Conservation (phyloP, 1,140 invertebrate genomes). For the Argopecten irradians region DNA sequence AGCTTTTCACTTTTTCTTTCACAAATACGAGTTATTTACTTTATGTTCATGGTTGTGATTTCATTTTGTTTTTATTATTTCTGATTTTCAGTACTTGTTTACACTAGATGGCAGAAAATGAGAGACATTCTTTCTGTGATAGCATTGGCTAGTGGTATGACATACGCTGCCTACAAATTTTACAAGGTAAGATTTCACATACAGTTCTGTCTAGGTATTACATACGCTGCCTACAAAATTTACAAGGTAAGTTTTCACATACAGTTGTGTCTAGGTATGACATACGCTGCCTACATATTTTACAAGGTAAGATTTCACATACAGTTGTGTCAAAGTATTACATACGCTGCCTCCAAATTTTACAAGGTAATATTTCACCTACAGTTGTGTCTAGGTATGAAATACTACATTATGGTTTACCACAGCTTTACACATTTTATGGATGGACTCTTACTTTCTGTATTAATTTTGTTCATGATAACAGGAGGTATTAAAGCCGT, state of each 20-base stretch:
- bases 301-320: conserved; percentile 54
- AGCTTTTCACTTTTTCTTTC: too few relatives aligned
- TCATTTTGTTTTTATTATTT: too few relatives aligned
- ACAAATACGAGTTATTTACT: too few relatives aligned
- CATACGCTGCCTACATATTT: conserved; percentile 62
- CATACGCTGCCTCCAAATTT: background rate
- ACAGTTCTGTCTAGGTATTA: background rate
- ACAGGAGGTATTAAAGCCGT: conserved; percentile 61
- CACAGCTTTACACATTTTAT: background rate
- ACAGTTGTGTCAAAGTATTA: background rate
- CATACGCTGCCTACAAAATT: background rate
- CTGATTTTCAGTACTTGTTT: conserved; percentile 34
- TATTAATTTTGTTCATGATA: conserved; percentile 26
- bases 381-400: conserved; percentile 35
- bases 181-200: conserved; percentile 54
- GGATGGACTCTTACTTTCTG: background rate
- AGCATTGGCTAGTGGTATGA: conserved; percentile 55
- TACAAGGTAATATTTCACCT: background rate
- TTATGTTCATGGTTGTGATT: background rate
- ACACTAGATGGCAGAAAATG: conserved; percentile 50
- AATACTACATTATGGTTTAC: conserved; percentile 45
- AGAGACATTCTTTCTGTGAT: conserved; percentile 56
- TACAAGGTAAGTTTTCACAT: background rate
- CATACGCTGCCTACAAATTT: conserved; percentile 62
- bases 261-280: conserved; percentile 35